Evolutionary conservation across 1,140 invertebrate species (phyloP).

Genomic region (Conopomorpha cramerella): DNA sequence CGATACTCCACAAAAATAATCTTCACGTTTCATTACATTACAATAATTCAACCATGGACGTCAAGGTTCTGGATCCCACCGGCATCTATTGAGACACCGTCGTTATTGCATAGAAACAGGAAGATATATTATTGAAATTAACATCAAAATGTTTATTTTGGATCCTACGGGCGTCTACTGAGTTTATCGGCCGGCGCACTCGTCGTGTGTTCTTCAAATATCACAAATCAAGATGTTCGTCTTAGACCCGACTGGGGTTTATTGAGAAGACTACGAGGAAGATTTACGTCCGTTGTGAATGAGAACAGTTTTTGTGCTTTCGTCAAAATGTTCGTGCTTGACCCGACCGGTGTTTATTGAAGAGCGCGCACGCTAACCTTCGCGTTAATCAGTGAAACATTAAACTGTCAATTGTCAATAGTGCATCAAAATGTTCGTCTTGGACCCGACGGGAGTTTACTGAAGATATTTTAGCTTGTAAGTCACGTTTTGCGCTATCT

Average conservation of each 20-base stretch:
- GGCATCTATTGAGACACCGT: conserved; percentile 34
- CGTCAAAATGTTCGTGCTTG: conserved; percentile 32
- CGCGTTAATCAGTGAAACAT: too few species aligned
- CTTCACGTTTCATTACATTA: conserved; percentile 20
- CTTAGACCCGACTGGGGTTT: conserved; percentile 40
- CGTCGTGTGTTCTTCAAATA: conserved; percentile 7
- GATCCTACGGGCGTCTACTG: conserved; percentile 19
- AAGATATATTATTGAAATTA: too few species aligned
- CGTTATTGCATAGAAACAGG: too few species aligned
- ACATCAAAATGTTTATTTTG: conserved; percentile 13
- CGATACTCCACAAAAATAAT: conserved; percentile 33
- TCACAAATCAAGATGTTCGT: conserved; percentile 29
- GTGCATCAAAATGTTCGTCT: conserved; percentile 4
- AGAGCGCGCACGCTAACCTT: too few species aligned
- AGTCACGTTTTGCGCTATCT: conserved; percentile 15
- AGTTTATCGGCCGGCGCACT: conserved; percentile 5
- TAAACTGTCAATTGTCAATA: conserved; percentile 15
- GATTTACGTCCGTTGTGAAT: too few species aligned
- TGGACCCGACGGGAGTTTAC: not conserved
- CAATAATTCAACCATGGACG: conserved; percentile 26
- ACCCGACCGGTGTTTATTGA: conserved; percentile 39
- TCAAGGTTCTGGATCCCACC: conserved; percentile 46
- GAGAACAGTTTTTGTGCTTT: too few species aligned
- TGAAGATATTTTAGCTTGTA: not conserved
- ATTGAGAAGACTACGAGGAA: too few species aligned